Conservation (phyloP, 2,888 invertebrate species). For the Romanomermis culicivorax region DNA sequence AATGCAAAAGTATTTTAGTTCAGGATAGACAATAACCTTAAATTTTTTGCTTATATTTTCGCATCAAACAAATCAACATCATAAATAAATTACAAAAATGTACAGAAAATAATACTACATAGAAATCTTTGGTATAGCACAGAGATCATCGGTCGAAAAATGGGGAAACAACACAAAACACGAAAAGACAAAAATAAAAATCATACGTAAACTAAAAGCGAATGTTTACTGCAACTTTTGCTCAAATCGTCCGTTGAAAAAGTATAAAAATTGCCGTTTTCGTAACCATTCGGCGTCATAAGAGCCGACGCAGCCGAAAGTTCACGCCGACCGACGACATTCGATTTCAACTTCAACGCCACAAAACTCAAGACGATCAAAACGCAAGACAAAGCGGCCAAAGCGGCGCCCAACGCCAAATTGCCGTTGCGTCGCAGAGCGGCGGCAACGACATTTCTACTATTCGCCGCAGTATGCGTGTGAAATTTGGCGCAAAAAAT, state of each 20-base stretch:
- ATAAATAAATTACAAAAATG: no score
- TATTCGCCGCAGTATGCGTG: not conserved
- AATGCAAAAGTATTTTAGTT: no score
- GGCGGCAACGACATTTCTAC: conserved; percentile 8
- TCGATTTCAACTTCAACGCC: conserved; percentile 14
- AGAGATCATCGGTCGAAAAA: no score
- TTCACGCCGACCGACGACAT: no score
- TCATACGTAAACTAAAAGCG: not conserved
- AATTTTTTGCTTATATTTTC: no score
- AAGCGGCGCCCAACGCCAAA: conserved; percentile 23
- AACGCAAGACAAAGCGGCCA: conserved; percentile 15
- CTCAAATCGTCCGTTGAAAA: not conserved
- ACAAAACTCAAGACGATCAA: conserved; percentile 18
- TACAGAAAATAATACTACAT: no score
- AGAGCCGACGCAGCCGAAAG: no score
- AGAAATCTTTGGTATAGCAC: no score
- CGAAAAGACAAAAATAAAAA: not conserved
- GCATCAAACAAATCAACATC: no score
- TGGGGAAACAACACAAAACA: not conserved
- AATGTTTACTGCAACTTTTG: not conserved
- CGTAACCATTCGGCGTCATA: no score
- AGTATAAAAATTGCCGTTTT: no score
- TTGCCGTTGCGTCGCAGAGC: conserved; percentile 19
- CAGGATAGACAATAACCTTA: no score
- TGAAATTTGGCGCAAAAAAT: conserved; percentile 25